Base-by-base conservation (phyloP, 2,888 invertebrate species). In the Eulithis prunata region DNA sequence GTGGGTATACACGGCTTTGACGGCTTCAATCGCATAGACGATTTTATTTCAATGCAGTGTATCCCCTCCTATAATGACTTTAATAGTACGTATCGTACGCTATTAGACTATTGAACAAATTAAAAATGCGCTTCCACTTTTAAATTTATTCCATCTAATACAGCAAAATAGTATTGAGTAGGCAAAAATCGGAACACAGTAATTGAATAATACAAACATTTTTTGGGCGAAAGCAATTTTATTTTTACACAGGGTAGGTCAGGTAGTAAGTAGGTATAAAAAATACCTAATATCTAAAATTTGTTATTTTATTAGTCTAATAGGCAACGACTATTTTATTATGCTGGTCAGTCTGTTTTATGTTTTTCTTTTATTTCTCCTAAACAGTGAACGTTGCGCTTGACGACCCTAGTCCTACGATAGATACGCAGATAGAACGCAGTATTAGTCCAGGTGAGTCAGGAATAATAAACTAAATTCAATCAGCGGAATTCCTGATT, bases 371-470 rank as follows among this genome's bases (percentile, higher is more conserved):
- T 32, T 56, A 13, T 49, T 49, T 53, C 13, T 49, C 54, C 13
- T 57, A 38, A 64, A 54, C 54, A 66, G 66, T 45, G 36, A 55
- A 45, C 51, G 43, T 28, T 41, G 47, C 45, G 3, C 47, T 54
- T 8, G 45, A 55, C 4, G 51, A 36, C 32, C 45, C 32, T 45
- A 49, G 11, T 14, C 5, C 49, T 21, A 49, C 49, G 21, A 49
- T 49, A 49, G 49, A 49, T 49, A 49, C 49, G 21, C 49, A 57
- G 6, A 55, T 47, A 55, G 64, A 64, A 28, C 21, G 52, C 56
- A 45, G 13, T 45, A 56, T n/a, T 52, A 49, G n/a, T 21, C 46
- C 46, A 53, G 65, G 65, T 65, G 57, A 61, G 65, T 57, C 36
- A 51, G 32, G 56, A 45, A 46, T 36, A 8, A 32, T 55, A 28